phyloP scores from a whole-genome alignment of 2,113 vertebrate species.

The Crotalus viridis region DNA sequence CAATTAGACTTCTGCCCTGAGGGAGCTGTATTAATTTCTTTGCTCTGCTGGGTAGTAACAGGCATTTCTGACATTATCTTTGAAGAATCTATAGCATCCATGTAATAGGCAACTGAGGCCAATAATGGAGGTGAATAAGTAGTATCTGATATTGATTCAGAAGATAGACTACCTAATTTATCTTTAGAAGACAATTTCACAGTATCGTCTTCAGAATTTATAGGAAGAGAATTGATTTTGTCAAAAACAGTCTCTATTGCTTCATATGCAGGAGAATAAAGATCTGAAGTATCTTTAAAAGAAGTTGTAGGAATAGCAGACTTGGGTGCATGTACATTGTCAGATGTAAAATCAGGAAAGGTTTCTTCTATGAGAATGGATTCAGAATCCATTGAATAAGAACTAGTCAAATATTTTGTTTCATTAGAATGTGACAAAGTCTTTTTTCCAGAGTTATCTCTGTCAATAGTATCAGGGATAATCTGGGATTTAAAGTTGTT shows the following conservation, averaged over 20 bases:
- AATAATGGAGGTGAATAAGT: conserved; percentile 13
- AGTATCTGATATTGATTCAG: neutral
- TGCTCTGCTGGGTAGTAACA: neutral
- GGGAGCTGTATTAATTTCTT: neutral
- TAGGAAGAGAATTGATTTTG: neutral
- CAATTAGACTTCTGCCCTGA: conserved; percentile 6
- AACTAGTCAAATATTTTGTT: neutral
- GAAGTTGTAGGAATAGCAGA: conserved; percentile 10
- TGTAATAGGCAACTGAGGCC: neutral
- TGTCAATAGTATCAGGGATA: conserved; percentile 24
- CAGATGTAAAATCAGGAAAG: neutral
- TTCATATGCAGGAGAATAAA: conserved; percentile 14
- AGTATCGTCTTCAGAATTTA: neutral
- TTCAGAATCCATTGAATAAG: conserved; percentile 42
- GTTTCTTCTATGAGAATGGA: conserved; percentile 13
- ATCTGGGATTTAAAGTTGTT: conserved; percentile 1
- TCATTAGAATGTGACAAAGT: conserved; percentile 5
- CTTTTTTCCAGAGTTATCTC: neutral
- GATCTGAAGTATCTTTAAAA: conserved; percentile 25
- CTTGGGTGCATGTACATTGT: conserved; percentile 15
- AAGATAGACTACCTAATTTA: conserved; percentile 10
- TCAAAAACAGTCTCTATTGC: neutral
- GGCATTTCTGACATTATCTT: conserved; percentile 1
- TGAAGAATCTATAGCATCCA: conserved; percentile 23
- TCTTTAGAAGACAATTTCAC: neutral